Base-by-base conservation (phyloP, 2,888 invertebrate genomes). In the Rhagonycha fulva region DNA sequence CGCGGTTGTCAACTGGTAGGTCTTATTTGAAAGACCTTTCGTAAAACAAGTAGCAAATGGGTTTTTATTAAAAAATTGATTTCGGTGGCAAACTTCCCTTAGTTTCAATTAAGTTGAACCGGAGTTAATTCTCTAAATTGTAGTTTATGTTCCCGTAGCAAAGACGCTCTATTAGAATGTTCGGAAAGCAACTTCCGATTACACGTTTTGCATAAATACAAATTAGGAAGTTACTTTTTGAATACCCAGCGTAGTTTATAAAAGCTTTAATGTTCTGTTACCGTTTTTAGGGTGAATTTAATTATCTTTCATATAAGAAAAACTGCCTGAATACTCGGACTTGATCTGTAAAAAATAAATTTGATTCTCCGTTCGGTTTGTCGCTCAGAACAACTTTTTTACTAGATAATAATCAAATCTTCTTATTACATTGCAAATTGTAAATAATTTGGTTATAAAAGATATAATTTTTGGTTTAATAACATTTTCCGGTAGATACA, bases 1-100 rank as follows among this genome's bases (percentile, higher is more conserved):
- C 76, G 76, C 76, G 32, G 76, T 70, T 76, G 70, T 74, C 66
- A 61, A 72, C 69, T 75, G 70, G 23, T n/a, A 71, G 47, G 71
- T 75, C 75, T 74, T 74, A 74, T 74, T 74, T 74, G 26, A 66
- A 66, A 66, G n/a, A 66, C 23, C 23, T 62, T 23, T 23, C 62
- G 47, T 47, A 23, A 66, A 66, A 24, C 19, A 24, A 66, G 12
- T 24, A 66, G 26, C 63, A 66, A 66, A 66, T 24, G 26, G 19
- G 24, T 12, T 19, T 14, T 14, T 19, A 24, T 66, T 66, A 66
- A 66, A 14, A 19, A 47, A 47, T 47, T 47, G 47, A 47, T 47
- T 47, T 47, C 47, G 9, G n/a, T n/a, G n/a, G 7, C 47, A 47
- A 47, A 47, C 47, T 47, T 47, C 47, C n/a, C 47, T 47, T 47